These are phyloP conservation scores for Pseudococcus longispinus DNA, from an alignment of 2,888 invertebrate genomes.

Conservation along the genomic window DNA sequence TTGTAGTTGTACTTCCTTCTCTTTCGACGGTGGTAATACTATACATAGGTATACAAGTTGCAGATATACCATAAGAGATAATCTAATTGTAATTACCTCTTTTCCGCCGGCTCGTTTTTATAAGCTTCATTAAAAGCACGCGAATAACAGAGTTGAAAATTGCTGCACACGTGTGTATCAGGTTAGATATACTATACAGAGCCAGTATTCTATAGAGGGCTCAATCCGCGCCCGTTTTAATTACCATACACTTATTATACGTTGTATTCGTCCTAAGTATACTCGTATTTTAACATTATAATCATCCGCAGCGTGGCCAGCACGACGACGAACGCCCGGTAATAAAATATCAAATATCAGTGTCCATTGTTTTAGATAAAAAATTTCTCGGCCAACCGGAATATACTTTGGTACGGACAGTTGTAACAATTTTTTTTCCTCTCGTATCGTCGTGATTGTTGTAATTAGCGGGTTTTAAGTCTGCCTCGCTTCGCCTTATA, in stretches of 20 bases:
- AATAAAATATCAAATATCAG: constrained; percentile 12
- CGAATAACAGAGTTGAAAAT: constrained; percentile 36
- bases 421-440: not conserved
- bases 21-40: not conserved
- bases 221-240: not conserved
- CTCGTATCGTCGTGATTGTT: not conserved
- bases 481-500: not conserved
- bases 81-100: constrained; percentile 14
- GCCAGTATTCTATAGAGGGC: not conserved
- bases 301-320: not conserved
- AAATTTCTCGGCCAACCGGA: not conserved
- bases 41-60: not conserved
- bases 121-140: constrained; percentile 45
- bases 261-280: not conserved
- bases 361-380: not conserved
- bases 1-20: too few species aligned
- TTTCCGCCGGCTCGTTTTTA: constrained; percentile 15
- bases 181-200: not conserved
- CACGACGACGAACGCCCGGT: not conserved
- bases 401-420: not conserved
- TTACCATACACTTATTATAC: not conserved
- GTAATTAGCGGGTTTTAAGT: not conserved
- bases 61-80: not conserved
- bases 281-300: not conserved
- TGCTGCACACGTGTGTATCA: not conserved